Evolutionary conservation across 2,797 vertebrate species (phyloP).

Genomic region (Platyrinchus mystaceus): DNA sequence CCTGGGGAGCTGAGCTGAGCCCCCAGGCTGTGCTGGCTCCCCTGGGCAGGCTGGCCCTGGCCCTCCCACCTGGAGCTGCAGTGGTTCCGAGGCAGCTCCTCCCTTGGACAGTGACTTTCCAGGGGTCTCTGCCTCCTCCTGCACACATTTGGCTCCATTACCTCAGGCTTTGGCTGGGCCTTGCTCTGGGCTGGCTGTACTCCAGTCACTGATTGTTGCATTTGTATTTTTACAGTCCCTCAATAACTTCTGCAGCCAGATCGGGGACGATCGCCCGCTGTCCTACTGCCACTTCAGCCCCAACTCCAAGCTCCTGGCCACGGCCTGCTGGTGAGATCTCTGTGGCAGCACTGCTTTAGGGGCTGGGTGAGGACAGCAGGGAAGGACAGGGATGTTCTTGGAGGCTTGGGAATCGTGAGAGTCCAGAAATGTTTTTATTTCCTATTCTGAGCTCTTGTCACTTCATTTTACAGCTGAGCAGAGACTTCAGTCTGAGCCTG

Average conservation of each 20-base stretch:
- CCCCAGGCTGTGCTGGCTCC: accelerated
- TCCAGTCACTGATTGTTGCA: background rate
- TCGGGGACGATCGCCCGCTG: conserved; percentile 94
- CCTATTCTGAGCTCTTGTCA: background rate
- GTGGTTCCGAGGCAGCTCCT: background rate
- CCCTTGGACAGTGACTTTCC: background rate
- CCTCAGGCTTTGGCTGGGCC: background rate
- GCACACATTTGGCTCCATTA: background rate
- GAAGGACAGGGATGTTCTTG: background rate
- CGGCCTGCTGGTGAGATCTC: conserved; percentile 88
- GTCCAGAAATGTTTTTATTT: background rate
- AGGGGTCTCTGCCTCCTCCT: background rate
- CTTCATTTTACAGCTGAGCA: background rate
- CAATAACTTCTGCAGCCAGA: conserved; percentile 99
- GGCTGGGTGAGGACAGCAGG: background rate
- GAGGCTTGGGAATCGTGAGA: background rate
- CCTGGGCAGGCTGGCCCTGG: background rate
- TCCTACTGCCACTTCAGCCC: conserved; percentile 98
- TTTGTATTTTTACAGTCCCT: conserved; percentile 80
- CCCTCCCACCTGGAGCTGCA: background rate
- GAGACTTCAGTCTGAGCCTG: background rate
- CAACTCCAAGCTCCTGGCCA: conserved; percentile 90
- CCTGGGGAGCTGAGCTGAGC: background rate
- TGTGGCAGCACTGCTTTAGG: background rate
- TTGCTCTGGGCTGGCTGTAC: background rate